Base-by-base conservation (phyloP, 2,113 vertebrate species). In the Rhinolophus sinicus region DNA sequence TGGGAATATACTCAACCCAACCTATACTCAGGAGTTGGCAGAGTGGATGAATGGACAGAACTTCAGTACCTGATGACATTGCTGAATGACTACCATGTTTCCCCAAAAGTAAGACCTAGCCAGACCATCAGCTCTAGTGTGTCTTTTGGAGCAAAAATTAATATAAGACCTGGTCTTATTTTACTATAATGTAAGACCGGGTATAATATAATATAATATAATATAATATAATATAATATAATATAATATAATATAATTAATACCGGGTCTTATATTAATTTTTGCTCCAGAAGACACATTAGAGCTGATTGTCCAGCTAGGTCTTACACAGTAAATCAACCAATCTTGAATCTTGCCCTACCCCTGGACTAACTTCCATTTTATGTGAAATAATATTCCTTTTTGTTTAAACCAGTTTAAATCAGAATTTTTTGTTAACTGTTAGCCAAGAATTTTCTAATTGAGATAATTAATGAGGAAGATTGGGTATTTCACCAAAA, bases 341-440 rank as follows among this genome's bases (percentile, higher is more conserved):
- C 3, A 47, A 11, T 73, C 13, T 65, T 73, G 11, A 84, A 75
- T 22, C 5, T 22, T 73, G 11, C 8, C 24, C 18, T 60, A 44
- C 38, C 33, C 70, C 21, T 78, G 21, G 44, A 50, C 30, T 89
- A 35, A 50, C 30, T 89, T 96, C 35, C 15, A 38, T 69, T 69
- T 75, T 52, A 30, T 62, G 14, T 82, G 35, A 90, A 91, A 73
- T 64, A 69, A 72, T 75, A n/a, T 86, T 88, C 89, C 52, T 30
- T 38, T 50, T 84, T 83, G 44, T 52, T 78, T 92, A 65, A 93
- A 64, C 35, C 82, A 81, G 21, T 75, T 86, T 72, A 94, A 72
- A 76, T 75, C 28, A 40, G 38, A 10, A 6, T 28, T 93, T 88
- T 83, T 75, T 35, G 4, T 70, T 80, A 90, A 73, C 65, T 82